Base-by-base conservation (phyloP, 2,888 invertebrate species). In the Drosophila borealis region DNA sequence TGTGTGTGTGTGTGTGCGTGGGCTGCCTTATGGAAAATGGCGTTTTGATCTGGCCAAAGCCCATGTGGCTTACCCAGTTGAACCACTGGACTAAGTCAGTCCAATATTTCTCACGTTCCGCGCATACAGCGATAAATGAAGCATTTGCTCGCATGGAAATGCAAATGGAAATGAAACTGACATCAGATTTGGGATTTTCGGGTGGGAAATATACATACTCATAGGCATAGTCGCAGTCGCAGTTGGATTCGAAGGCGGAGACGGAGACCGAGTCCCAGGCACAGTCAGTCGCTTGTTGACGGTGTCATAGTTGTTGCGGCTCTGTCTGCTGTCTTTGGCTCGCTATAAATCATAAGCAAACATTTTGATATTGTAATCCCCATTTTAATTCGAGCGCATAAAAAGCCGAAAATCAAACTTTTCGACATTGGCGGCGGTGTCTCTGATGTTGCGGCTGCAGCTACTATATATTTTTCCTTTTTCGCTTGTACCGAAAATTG, bases 361-460 rank as follows among this genome's bases (percentile, higher is more conserved):
- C 90, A 84, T 89, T 90, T 89, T 90, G 90, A 90, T 88, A 84
- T 88, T 78, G 89, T 89, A 90, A 90, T 90, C 90, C 88, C 80
- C 81, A 87, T 81, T 89, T 89, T 87, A 87, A 87, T 87, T 88
- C 88, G 70, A 76, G 69, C 88, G 88, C 89, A 90, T 90, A 90
- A 87, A 90, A 87, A 90, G 88, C 82, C 87, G 86, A 90, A 87
- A 87, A 87, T 90, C 90, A 88, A 87, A 87, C 89, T 90, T 89
- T 85, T 87, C 86, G 90, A 85, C 90, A 89, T 90, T 85, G 81
- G 72, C 59, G 86, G 89, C 87, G 87, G 87, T 57, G 65, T 68
- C 82, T 87, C 74, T 87, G 89, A 90, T 85, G 87, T 90, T 29
- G 63, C 69, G 78, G 74, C 68, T 75, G 83, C 76, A 86, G 82